Base-by-base conservation (phyloP, 2,113 vertebrate species). In the Fulica atra region DNA sequence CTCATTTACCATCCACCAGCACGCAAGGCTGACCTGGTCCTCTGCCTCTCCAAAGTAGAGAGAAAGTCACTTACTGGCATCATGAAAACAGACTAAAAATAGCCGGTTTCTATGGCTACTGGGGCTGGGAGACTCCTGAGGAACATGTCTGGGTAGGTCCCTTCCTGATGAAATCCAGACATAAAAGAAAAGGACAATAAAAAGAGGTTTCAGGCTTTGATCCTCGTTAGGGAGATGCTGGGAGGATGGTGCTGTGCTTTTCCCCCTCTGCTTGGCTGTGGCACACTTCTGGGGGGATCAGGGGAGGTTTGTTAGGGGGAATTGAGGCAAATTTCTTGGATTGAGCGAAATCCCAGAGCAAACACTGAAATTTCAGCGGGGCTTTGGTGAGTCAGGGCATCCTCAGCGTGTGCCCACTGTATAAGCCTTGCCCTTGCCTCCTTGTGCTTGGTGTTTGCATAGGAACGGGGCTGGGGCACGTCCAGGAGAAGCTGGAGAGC, bases 11-110 rank as follows among this genome's bases (percentile, higher is more conserved):
- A 40, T 26, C 82, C 66, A 9, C 44, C 68, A 54, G 84, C 80
- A 85, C 76, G 46, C 87, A 3, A 80, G 92, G 92, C 91, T 95
- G 92, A 95, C 81, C 71, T 87, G 90, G 86, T 89, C 96, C 90
- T 91, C 83, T 94, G 78, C 29, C 81, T 94, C 83, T 65, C 78
- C 88, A 83, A 89, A 97, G 95, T 80, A 82, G 95, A 98, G 95
- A 95, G 92, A 96, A 97, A 97, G 97, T 97, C 94, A 96, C 97
- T 96, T 97, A 94, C 90, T 93, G 95, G 97, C 96, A 93, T 97
- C 94, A 86, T 92, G 98, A 97, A 97, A 97, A 97, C 73, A 91
- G 92, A 91, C 98, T 98, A 98, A 98, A 98, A 98, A 98, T 98
- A 98, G 98, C 97, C n/a, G 56, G 95, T 98, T 98, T 97, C 97